Evolutionary conservation across 1,140 invertebrate genomes (phyloP).

Genomic region (Araneus ventricosus): DNA sequence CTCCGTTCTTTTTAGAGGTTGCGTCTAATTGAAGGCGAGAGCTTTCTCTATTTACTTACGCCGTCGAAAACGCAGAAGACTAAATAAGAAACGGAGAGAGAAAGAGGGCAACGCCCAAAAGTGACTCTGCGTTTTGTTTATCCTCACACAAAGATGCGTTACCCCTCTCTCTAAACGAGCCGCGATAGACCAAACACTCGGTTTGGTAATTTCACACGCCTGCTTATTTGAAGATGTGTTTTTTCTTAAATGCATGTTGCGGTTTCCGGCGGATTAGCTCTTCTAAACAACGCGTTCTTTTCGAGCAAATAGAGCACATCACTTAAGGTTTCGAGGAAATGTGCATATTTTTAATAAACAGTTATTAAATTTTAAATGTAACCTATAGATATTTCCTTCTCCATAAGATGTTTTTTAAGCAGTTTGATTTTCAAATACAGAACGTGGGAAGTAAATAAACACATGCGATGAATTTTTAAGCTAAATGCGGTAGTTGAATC

Average conservation of each 20-base stretch:
- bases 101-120: neutral
- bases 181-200: neutral
- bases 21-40: neutral
- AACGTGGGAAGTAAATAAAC: too few species aligned
- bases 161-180: neutral
- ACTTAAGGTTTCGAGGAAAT: too few species aligned
- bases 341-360: too few species aligned
- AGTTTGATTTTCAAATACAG: too few species aligned
- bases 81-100: neutral
- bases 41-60: neutral
- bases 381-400: too few species aligned
- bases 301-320: neutral
- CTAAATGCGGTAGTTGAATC: too few species aligned
- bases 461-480: too few species aligned
- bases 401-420: too few species aligned
- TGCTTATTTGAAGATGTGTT: neutral
- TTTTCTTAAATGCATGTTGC: neutral
- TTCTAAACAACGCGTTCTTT: neutral
- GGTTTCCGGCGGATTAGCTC: neutral
- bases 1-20: neutral
- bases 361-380: too few species aligned
- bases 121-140: neutral
- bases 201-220: neutral
- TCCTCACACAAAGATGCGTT: neutral
- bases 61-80: neutral